Conservation (phyloP, 1,140 invertebrate genomes). For the Drosophila biarmipes region DNA sequence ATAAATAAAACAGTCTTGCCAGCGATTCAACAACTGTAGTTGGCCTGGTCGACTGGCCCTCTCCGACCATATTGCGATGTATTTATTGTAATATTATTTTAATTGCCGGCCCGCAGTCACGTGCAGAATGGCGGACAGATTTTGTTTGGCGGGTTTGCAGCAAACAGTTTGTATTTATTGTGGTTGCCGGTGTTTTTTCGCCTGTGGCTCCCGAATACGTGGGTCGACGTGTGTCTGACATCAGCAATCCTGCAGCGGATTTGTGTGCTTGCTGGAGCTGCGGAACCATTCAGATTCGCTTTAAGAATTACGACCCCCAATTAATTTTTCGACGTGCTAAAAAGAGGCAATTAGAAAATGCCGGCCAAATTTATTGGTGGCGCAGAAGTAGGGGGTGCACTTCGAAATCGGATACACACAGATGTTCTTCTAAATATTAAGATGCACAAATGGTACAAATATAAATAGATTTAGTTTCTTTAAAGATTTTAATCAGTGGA, state of each 20-base stretch:
- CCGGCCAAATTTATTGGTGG: slow-evolving; percentile 36
- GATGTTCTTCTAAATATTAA: not conserved
- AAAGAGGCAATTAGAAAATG: slow-evolving; percentile 55
- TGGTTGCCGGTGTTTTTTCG: slow-evolving; percentile 53
- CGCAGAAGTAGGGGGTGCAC: slow-evolving; percentile 3
- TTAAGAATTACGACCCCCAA: slow-evolving; percentile 42
- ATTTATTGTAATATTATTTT: slow-evolving; percentile 82
- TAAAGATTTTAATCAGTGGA: too few species aligned
- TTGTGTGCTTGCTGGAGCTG: slow-evolving; percentile 8
- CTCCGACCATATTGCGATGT: slow-evolving; percentile 27
- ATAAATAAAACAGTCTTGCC: slow-evolving; percentile 25
- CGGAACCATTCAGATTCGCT: slow-evolving; percentile 7
- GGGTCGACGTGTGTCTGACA: slow-evolving; percentile 66
- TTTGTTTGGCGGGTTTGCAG: slow-evolving; percentile 44
- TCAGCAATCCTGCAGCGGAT: slow-evolving; percentile 39
- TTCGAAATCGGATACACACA: not conserved
- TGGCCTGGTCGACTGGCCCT: not conserved
- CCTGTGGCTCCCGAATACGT: slow-evolving; percentile 23
- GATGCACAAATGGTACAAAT: too few species aligned
- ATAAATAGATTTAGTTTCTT: too few species aligned
- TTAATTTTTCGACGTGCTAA: slow-evolving; percentile 41
- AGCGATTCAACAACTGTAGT: slow-evolving; percentile 41
- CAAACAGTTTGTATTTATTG: slow-evolving; percentile 78
- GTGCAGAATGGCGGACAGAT: slow-evolving; percentile 35
- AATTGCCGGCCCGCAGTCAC: slow-evolving; percentile 59